Percentiles rank a stretch among this genome's conserved stretches.
Conservation (phyloP, 1,140 invertebrate genomes). For the Magallana gigas region DNA sequence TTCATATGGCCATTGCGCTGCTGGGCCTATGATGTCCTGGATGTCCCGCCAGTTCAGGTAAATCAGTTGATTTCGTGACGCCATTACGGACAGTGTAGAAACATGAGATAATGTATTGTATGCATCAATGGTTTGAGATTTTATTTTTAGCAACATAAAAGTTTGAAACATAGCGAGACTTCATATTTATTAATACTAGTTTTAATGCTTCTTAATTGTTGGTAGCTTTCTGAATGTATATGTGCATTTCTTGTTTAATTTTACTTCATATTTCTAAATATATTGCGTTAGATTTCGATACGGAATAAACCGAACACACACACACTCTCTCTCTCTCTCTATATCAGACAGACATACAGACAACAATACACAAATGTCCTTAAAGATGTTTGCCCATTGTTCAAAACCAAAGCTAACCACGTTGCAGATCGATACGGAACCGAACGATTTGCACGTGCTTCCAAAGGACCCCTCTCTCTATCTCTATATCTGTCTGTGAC, state of each 20-base stretch:
- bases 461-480: not conserved
- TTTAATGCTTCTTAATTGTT: not conserved
- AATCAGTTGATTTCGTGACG: not conserved
- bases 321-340: too few relatives aligned
- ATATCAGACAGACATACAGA: too few relatives aligned
- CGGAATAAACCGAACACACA: too few relatives aligned
- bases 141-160: not conserved
- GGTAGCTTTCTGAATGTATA: too few relatives aligned
- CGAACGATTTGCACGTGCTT: not conserved
- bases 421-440: not conserved
- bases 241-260: too few relatives aligned
- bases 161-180: not conserved
- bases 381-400: too few relatives aligned
- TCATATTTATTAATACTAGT: not conserved
- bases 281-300: too few relatives aligned
- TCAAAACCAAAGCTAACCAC: not conserved
- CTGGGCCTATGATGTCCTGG: not conserved
- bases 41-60: not conserved
- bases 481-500: not conserved
- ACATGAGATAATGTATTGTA: too few relatives aligned
- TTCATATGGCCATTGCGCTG: not conserved
- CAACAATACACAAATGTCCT: too few relatives aligned
- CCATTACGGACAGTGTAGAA: not conserved
- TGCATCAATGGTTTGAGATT: not conserved
- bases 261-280: too few relatives aligned